Evolutionary conservation across 2,888 invertebrate genomes (phyloP).

Genomic region (Clivina fossor): DNA sequence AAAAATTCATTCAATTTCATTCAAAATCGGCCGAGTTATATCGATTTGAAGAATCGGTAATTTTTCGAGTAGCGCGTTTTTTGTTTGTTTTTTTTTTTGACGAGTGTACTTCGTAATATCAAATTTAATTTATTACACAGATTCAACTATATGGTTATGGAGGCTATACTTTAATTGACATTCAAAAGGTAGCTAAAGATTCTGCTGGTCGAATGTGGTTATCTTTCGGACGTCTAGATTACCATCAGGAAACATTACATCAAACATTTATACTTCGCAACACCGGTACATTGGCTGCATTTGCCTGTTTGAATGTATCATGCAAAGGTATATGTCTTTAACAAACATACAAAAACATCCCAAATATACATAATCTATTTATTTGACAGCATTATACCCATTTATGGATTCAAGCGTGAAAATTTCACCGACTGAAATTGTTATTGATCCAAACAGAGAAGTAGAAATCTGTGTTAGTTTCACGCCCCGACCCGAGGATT

Average conservation of each 20-base stretch:
- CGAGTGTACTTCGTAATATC: too few species aligned
- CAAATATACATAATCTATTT: too few species aligned
- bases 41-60: too few species aligned
- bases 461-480: slow-evolving; percentile 46
- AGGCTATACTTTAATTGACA: slow-evolving; percentile 57
- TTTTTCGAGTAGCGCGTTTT: too few species aligned
- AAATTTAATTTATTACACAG: slow-evolving; percentile 45
- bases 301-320: slow-evolving; percentile 49
- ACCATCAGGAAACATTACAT: slow-evolving; percentile 51
- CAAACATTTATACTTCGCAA: slow-evolving; percentile 58
- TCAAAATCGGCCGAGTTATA: too few species aligned
- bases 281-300: slow-evolving; percentile 59
- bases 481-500: slow-evolving; percentile 46
- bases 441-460: slow-evolving; percentile 47
- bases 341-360: too few species aligned
- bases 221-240: slow-evolving; percentile 59
- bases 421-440: slow-evolving; percentile 45
- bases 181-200: slow-evolving; percentile 58
- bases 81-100: too few species aligned
- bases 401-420: slow-evolving; percentile 42
- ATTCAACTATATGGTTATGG: slow-evolving; percentile 62
- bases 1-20: too few species aligned
- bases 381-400: slow-evolving; percentile 19
- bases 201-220: slow-evolving; percentile 61
- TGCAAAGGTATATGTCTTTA: slow-evolving; percentile 44